A percentile compares a stretch with the other conserved stretches of the same genome.
Conservation (phyloP, 2,888 invertebrate genomes). For the Nebria brevicollis region DNA sequence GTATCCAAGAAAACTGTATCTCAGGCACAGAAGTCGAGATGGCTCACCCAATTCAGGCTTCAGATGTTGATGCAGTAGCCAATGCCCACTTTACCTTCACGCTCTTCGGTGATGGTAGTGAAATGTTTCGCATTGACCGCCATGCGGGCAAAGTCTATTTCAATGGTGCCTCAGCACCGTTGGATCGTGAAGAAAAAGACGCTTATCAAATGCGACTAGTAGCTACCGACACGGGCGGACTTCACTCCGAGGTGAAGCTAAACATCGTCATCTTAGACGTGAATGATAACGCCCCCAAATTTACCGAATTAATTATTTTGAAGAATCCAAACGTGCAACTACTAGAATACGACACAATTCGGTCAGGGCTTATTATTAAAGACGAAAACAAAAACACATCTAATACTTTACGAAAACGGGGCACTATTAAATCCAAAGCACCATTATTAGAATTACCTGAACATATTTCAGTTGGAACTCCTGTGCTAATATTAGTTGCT, state of each 20-base stretch:
- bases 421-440: slow-evolving; percentile 54
- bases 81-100: slow-evolving; percentile 77
- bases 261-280: slow-evolving; percentile 78
- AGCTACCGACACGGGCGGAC: slow-evolving; percentile 80
- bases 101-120: slow-evolving; percentile 79
- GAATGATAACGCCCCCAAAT: slow-evolving; percentile 82
- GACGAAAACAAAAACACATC: slow-evolving; percentile 56
- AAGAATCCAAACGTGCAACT: slow-evolving; percentile 71
- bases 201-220: slow-evolving; percentile 76
- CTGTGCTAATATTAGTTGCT: slow-evolving; percentile 76
- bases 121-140: slow-evolving; percentile 76
- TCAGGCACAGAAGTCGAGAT: slow-evolving; percentile 76
- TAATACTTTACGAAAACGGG: slow-evolving; percentile 20
- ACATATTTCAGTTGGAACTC: slow-evolving; percentile 75
- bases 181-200: slow-evolving; percentile 80
- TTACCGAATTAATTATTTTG: slow-evolving; percentile 76
- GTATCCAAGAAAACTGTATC: slow-evolving; percentile 80
- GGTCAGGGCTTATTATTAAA: slow-evolving; percentile 64
- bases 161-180: slow-evolving; percentile 60
- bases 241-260: slow-evolving; percentile 78
- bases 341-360: slow-evolving; percentile 70
- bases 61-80: slow-evolving; percentile 75
- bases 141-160: slow-evolving; percentile 71
- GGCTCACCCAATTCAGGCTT: slow-evolving; percentile 74
- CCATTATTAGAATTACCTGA: slow-evolving; percentile 78